These are phyloP conservation scores for Formica selysi DNA, from an alignment of 1,140 invertebrate species.

Conservation along the genomic window DNA sequence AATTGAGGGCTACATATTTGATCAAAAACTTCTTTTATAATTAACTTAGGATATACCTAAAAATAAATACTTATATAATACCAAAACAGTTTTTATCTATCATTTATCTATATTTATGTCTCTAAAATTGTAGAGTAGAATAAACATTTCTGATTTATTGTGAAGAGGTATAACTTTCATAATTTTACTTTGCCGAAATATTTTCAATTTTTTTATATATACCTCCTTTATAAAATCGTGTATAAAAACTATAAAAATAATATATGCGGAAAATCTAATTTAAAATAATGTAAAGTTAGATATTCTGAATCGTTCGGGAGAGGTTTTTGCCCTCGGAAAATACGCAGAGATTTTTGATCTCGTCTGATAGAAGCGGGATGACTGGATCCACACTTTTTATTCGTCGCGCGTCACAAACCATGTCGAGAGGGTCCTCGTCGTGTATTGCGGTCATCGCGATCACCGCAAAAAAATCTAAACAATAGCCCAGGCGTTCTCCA, in stretches of 20 bases:
- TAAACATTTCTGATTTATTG: neutral
- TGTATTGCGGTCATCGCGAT: slow-evolving; percentile 68
- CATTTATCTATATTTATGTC: neutral
- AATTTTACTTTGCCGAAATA: neutral
- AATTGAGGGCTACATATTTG: neutral
- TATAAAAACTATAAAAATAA: neutral
- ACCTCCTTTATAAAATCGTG: neutral
- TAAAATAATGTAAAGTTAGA: slow-evolving; percentile 4
- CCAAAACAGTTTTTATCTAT: neutral
- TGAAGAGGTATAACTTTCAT: neutral
- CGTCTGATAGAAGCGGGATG: slow-evolving; percentile 31
- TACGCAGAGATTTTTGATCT: slow-evolving; percentile 31
- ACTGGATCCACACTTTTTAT: slow-evolving; percentile 50
- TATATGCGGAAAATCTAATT: neutral
- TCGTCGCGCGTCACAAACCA: slow-evolving; percentile 65
- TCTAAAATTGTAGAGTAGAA: neutral
- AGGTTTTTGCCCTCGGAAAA: slow-evolving; percentile 11
- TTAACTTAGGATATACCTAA: neutral
- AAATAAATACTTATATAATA: neutral
- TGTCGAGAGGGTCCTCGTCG: slow-evolving; percentile 57
- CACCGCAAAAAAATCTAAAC: slow-evolving; percentile 70
- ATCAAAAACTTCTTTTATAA: neutral
- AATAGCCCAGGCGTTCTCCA: slow-evolving; percentile 65
- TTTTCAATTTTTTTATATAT: neutral
- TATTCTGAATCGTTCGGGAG: neutral